Percentiles rank a stretch among this genome's conserved stretches.
These are phyloP conservation scores for Drosophila trapezifrons DNA, from an alignment of 1,140 invertebrate species.

Conservation along the genomic window DNA sequence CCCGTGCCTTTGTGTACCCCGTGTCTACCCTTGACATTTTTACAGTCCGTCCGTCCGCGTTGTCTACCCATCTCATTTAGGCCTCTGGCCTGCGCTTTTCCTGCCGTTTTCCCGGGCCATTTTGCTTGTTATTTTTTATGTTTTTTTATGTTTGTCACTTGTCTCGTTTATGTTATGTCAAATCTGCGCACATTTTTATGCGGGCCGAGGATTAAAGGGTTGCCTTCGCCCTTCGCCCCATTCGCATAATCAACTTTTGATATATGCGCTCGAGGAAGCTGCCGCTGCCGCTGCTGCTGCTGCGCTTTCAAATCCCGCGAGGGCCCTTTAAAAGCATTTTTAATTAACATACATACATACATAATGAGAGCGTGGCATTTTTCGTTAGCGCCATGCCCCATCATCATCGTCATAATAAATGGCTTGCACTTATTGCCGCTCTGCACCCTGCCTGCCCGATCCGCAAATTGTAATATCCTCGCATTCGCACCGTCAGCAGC, in stretches of 20 bases:
- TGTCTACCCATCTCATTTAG: constrained; percentile 66
- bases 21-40: constrained; percentile 75
- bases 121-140: constrained; percentile 34
- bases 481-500: constrained; percentile 15
- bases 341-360: constrained; percentile 81
- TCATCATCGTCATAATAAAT: constrained; percentile 54
- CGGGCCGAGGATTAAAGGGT: constrained; percentile 48
- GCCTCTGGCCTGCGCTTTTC: constrained; percentile 28
- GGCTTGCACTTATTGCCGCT: constrained; percentile 57
- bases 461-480: constrained; percentile 19
- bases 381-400: constrained; percentile 48
- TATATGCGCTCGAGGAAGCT: constrained; percentile 56
- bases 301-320: constrained; percentile 75
- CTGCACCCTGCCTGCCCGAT: not conserved
- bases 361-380: constrained; percentile 68
- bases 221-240: constrained; percentile 40
- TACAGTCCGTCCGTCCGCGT: constrained; percentile 57
- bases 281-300: constrained; percentile 52
- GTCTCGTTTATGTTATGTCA: constrained; percentile 77
- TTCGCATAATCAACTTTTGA: constrained; percentile 80
- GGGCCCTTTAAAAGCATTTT: constrained; percentile 79
- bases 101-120: constrained; percentile 26
- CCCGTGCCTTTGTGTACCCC: constrained; percentile 25
- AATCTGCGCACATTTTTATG: constrained; percentile 75
- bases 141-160: constrained; percentile 76